Conservation (phyloP, 2,797 vertebrate species). For the Myotis planiceps region DNA sequence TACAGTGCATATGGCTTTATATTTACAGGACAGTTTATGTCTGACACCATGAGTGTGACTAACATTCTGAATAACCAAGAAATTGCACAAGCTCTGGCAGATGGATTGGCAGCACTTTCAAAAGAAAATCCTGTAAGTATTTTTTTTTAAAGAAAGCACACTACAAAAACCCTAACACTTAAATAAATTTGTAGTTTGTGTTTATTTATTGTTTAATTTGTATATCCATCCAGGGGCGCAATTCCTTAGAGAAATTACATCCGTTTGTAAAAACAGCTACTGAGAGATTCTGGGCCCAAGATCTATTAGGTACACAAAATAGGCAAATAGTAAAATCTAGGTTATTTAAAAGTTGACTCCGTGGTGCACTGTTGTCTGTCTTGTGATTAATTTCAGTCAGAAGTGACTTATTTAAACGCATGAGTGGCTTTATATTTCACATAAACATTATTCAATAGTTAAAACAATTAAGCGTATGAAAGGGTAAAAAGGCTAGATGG, state of each 20-base stretch:
- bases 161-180: neutral
- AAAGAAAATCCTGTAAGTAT: constrained; percentile 84
- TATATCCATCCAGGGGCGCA: neutral
- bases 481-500: neutral
- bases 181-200: constrained; percentile 22
- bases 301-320: neutral
- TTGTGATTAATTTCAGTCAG: constrained; percentile 34
- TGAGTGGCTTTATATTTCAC: neutral
- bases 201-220: neutral
- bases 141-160: neutral
- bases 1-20: neutral
- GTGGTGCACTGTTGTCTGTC: neutral
- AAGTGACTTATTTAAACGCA: neutral
- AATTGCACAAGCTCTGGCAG: constrained; percentile 82
- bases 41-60: constrained; percentile 85
- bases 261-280: neutral
- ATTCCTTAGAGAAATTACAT: neutral
- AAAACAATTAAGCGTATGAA: neutral
- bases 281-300: neutral
- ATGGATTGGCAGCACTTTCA: constrained; percentile 86
- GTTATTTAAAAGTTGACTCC: neutral
- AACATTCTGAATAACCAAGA: constrained; percentile 82
- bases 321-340: neutral
- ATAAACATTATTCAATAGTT: neutral
- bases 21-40: constrained; percentile 89